A percentile compares a stretch with the other conserved stretches of the same genome.
Conservation (phyloP, 1,140 invertebrate species). For the Bombus balteatus region DNA sequence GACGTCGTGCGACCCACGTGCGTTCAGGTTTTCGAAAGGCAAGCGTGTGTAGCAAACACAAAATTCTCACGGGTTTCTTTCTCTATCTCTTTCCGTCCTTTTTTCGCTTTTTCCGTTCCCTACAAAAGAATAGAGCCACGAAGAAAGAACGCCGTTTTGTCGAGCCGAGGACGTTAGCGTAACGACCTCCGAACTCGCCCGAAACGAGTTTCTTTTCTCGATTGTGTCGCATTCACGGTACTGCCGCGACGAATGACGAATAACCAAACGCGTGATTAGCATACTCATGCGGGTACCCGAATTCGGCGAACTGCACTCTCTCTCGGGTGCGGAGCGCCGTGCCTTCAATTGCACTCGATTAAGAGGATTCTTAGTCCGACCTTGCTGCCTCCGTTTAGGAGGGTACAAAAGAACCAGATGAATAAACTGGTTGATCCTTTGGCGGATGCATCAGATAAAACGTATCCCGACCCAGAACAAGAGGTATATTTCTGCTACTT, state of each 20-base stretch:
- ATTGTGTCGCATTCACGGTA: constrained; percentile 22
- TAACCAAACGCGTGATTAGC: constrained; percentile 53
- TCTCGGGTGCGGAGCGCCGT: neutral
- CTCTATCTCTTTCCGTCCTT: neutral
- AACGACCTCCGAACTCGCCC: constrained; percentile 54
- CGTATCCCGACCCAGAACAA: neutral
- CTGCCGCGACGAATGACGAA: constrained; percentile 52
- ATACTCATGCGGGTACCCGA: constrained; percentile 65
- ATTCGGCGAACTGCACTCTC: constrained; percentile 52
- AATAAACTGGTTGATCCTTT: constrained; percentile 34
- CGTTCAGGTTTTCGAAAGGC: neutral
- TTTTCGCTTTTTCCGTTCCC: neutral
- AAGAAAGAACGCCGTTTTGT: constrained; percentile 23
- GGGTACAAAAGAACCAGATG: constrained; percentile 41
- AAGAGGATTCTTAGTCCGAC: constrained; percentile 51
- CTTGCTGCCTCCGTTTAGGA: constrained; percentile 41
- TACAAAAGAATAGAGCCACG: neutral
- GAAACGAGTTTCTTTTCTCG: constrained; percentile 57
- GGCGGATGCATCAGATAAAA: constrained; percentile 15
- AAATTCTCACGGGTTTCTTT: constrained; percentile 28
- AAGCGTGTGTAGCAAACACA: no score
- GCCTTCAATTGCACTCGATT: constrained; percentile 50
- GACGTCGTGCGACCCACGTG: neutral
- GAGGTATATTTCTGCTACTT: neutral
- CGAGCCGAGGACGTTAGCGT: constrained; percentile 41